A percentile compares a stretch with the other conserved stretches of the same genome.
Conservation (phyloP, 1,140 invertebrate species). For the Amphibalanus amphitrite region DNA sequence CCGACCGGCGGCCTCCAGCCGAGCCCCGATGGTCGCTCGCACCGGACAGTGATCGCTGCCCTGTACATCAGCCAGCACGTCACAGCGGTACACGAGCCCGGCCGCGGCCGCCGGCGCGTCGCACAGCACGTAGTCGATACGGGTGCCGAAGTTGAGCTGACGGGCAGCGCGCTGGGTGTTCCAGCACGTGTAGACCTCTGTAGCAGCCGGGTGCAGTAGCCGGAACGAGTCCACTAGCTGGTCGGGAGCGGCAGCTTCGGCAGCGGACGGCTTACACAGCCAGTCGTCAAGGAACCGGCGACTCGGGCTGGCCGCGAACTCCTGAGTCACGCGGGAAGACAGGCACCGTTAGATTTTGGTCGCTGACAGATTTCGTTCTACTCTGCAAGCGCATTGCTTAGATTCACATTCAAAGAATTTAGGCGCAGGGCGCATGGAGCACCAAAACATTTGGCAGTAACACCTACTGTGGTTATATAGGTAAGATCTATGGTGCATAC, state of each 20-base stretch:
- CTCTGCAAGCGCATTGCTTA: too few relatives aligned
- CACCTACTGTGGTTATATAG: too few relatives aligned
- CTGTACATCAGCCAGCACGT: constrained; percentile 30
- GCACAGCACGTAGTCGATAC: constrained; percentile 38
- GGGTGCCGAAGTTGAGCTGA: constrained; percentile 36
- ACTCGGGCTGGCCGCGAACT: not conserved
- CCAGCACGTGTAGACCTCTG: constrained; percentile 37
- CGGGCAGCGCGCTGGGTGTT: constrained; percentile 30
- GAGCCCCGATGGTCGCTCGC: constrained; percentile 23
- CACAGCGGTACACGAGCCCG: constrained; percentile 23
- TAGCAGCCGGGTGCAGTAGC: constrained; percentile 28
- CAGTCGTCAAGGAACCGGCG: not conserved
- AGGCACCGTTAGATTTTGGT: too few relatives aligned
- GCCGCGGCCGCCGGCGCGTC: constrained; percentile 23
- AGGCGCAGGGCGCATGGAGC: too few relatives aligned
- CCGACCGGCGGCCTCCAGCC: constrained; percentile 21
- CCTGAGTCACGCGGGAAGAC: too few relatives aligned
- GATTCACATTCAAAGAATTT: too few relatives aligned
- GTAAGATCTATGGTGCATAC: too few relatives aligned
- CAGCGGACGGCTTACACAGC: not conserved
- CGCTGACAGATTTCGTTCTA: too few relatives aligned
- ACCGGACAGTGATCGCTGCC: constrained; percentile 44
- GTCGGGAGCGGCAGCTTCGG: not conserved
- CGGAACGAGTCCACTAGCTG: constrained; percentile 35
- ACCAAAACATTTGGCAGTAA: too few relatives aligned